Conservation (phyloP, 2,888 invertebrate species). For the Boloria euphrosyne region DNA sequence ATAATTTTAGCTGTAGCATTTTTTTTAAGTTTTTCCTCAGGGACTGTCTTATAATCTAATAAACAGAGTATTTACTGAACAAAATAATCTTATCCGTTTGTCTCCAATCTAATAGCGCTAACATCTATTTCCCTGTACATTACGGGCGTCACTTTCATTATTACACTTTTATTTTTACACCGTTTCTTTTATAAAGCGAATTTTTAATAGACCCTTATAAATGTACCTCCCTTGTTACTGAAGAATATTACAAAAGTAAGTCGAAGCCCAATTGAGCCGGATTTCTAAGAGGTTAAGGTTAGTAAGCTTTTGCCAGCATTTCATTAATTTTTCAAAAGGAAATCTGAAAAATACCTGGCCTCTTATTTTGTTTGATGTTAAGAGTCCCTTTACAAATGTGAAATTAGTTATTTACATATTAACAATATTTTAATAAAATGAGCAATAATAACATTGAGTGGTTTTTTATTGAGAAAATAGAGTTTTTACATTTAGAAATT, state of each 20-base stretch:
- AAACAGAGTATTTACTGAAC: constrained; percentile 9
- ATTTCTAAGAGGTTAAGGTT: constrained; percentile 37
- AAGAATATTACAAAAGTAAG: constrained; percentile 37
- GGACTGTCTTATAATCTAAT: constrained; percentile 3
- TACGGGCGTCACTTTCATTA: constrained; percentile 38
- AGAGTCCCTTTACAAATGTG: not conserved
- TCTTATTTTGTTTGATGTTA: constrained; percentile 25
- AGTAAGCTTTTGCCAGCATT: constrained; percentile 34
- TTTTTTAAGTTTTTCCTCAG: not conserved
- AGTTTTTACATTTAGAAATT: no score
- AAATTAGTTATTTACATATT: constrained; percentile 9
- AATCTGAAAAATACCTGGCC: constrained; percentile 13
- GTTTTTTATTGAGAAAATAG: not conserved
- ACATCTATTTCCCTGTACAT: constrained; percentile 43
- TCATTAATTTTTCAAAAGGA: constrained; percentile 36
- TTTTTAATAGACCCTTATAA: constrained; percentile 28
- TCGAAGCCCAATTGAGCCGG: constrained; percentile 35
- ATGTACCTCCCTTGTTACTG: constrained; percentile 26
- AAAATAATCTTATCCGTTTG: constrained; percentile 15
- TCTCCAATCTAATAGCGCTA: constrained; percentile 36
- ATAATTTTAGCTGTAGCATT: no score
- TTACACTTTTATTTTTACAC: constrained; percentile 28
- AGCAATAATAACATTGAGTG: not conserved
- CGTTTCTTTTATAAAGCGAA: constrained; percentile 24
- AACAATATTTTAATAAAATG: not conserved